These are phyloP conservation scores for Mastomys coucha DNA, from an alignment of 2,113 vertebrate species.

Conservation along the genomic window DNA sequence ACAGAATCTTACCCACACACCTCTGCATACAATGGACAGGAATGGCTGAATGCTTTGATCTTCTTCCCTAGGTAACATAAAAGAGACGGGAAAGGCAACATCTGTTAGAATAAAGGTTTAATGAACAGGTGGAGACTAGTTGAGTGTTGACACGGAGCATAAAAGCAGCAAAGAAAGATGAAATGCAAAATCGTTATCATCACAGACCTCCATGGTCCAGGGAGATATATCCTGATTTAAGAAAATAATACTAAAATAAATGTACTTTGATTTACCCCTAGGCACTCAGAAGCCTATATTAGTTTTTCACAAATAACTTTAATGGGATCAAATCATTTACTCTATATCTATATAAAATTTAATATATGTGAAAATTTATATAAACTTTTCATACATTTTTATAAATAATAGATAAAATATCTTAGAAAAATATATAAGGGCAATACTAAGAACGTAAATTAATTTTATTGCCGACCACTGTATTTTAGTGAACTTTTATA, in stretches of 20 bases:
- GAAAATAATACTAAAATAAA: slow-evolving; percentile 44
- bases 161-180: slow-evolving; percentile 69
- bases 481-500: not conserved
- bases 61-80: slow-evolving; percentile 79
- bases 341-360: not conserved
- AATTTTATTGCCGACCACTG: not conserved
- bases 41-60: slow-evolving; percentile 84
- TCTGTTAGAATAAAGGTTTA: slow-evolving; percentile 82
- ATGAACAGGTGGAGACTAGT: slow-evolving; percentile 75
- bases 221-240: slow-evolving; percentile 65
- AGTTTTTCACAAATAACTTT: slow-evolving; percentile 16
- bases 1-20: slow-evolving; percentile 82
- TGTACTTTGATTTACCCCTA: slow-evolving; percentile 44
- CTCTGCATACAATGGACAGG: slow-evolving; percentile 77
- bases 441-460: not conserved
- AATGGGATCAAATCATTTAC: not conserved
- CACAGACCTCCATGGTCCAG: slow-evolving; percentile 36
- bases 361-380: not conserved
- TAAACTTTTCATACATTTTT: not conserved
- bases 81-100: slow-evolving; percentile 61
- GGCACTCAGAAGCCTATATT: not conserved
- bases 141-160: slow-evolving; percentile 64
- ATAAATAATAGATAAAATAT: not conserved
- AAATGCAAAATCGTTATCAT: slow-evolving; percentile 59
- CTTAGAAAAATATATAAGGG: not conserved